Percentiles rank a stretch among this genome's conserved stretches.
Conservation (phyloP, 2,888 invertebrate genomes). For the Apodemia hepburni region DNA sequence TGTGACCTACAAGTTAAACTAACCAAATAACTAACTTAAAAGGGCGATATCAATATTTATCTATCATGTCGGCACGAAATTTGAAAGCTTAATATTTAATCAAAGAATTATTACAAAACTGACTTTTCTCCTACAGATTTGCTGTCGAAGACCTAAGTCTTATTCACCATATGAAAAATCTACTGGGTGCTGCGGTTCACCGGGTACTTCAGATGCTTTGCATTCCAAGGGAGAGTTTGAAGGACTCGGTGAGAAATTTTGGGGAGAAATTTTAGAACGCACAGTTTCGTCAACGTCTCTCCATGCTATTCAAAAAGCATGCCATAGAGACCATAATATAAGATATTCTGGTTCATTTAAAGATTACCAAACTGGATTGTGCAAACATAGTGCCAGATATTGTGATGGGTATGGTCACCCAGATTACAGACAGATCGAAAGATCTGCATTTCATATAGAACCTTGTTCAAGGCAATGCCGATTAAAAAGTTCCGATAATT, state of each 20-base stretch:
- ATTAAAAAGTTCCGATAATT: conserved; percentile 70
- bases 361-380: conserved; percentile 59
- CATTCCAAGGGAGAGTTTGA: conserved; percentile 82
- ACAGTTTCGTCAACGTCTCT: conserved; percentile 88
- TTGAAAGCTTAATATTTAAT: not conserved
- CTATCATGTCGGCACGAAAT: too few relatives aligned
- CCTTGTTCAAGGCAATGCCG: conserved; percentile 71
- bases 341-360: conserved; percentile 71
- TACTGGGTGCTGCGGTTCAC: conserved; percentile 70
- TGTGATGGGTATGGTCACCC: conserved; percentile 65
- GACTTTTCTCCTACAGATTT: conserved; percentile 48
- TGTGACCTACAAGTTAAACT: too few relatives aligned
- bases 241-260: conserved; percentile 85
- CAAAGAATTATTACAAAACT: not conserved
- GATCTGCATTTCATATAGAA: conserved; percentile 72
- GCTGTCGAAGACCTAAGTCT: conserved; percentile 63
- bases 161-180: conserved; percentile 67
- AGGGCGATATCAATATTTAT: too few relatives aligned
- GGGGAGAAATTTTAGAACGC: conserved; percentile 89
- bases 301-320: conserved; percentile 83
- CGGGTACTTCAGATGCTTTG: conserved; percentile 69
- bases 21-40: too few relatives aligned
- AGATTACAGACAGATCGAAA: conserved; percentile 67
- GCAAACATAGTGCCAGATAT: conserved; percentile 68
- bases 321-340: conserved; percentile 59